Evolutionary conservation across 2,888 invertebrate species (phyloP).

Genomic region (Octodonta nipae): DNA sequence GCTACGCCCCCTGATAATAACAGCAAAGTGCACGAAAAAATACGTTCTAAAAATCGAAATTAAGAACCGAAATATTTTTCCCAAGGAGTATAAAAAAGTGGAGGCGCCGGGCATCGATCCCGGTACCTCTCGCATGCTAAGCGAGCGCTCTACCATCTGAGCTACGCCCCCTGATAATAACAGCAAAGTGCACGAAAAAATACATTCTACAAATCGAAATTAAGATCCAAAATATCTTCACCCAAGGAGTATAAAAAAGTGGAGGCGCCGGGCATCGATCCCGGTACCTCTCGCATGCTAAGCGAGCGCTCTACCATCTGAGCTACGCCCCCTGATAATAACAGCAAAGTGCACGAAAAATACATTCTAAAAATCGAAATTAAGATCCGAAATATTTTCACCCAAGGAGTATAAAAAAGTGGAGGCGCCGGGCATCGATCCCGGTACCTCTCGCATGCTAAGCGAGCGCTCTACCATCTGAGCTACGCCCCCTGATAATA

Average conservation of each 20-base stretch:
- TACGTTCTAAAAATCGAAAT: too few species aligned
- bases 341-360: too few species aligned
- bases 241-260: conserved; percentile 6
- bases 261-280: conserved; percentile 32
- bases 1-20: conserved; percentile 27
- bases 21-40: too few species aligned
- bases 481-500: conserved; percentile 26
- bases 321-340: conserved; percentile 29
- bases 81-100: conserved; percentile 9
- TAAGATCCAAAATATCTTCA: too few species aligned
- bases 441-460: conserved; percentile 43
- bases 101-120: conserved; percentile 32
- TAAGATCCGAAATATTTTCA: too few species aligned
- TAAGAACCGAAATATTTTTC: too few species aligned
- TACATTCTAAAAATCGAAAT: too few species aligned
- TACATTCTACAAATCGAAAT: too few species aligned
- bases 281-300: conserved; percentile 33
- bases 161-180: conserved; percentile 27
- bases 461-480: conserved; percentile 33
- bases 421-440: conserved; percentile 40
- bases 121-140: conserved; percentile 33
- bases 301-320: conserved; percentile 31
- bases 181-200: too few species aligned
- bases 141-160: conserved; percentile 31
- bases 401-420: too few species aligned